phyloP scores from a whole-genome alignment of 1,140 invertebrate species.

The Pomacea maculata region DNA sequence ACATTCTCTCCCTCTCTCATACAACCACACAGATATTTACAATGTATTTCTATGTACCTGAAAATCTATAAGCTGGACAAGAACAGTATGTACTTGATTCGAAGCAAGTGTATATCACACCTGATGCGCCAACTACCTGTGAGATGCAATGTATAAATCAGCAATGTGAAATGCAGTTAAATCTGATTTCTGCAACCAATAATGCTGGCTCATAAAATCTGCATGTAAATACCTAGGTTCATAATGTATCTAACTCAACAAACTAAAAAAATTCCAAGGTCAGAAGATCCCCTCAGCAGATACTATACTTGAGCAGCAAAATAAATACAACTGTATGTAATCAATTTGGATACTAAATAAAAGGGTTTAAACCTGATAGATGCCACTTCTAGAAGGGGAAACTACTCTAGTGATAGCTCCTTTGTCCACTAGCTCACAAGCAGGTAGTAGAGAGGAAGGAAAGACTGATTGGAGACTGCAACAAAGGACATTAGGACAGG shows the following conservation, averaged over 20 bases:
- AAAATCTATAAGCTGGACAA: not conserved
- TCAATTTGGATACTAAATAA: no score
- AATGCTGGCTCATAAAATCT: no score
- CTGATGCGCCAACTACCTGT: not conserved
- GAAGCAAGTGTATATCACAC: no score
- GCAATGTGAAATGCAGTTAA: not conserved
- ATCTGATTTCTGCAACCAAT: not conserved
- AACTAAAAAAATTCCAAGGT: no score
- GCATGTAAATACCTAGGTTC: no score
- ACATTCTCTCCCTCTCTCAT: not conserved
- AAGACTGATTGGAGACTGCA: conserved; percentile 52
- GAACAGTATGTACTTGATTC: not conserved
- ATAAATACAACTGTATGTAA: no score
- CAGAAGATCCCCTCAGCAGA: no score
- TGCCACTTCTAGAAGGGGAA: conserved; percentile 45
- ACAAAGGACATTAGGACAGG: no score
- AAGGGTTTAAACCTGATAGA: conserved; percentile 51
- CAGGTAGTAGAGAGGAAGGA: conserved; percentile 50
- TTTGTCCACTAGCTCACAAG: conserved; percentile 57
- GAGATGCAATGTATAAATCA: not conserved
- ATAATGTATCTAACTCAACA: no score
- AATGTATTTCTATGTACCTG: not conserved
- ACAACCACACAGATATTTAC: not conserved
- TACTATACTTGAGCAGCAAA: no score
- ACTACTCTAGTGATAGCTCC: conserved; percentile 41